Conservation (phyloP, 2,797 vertebrate genomes). For the Fistularia tabacaria region DNA sequence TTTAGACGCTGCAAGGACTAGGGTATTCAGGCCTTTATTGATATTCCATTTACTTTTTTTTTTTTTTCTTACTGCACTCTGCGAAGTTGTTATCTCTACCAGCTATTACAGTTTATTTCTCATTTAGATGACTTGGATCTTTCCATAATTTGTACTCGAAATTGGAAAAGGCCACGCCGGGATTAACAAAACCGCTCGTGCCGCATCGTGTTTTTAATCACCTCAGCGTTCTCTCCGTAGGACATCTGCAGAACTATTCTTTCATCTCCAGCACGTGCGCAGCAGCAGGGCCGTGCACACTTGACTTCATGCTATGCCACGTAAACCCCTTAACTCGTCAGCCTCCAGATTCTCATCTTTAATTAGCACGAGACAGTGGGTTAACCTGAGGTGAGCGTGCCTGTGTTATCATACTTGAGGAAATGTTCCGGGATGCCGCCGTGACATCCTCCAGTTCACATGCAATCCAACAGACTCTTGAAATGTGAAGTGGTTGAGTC, state of each 20-base stretch:
- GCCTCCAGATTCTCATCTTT: slow-evolving; percentile 52
- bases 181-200: no score
- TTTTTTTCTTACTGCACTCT: no score
- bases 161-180: no score
- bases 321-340: slow-evolving; percentile 26
- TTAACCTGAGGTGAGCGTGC: slow-evolving; percentile 37
- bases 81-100: no score
- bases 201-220: no score
- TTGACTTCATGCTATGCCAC: slow-evolving; percentile 15
- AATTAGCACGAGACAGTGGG: slow-evolving; percentile 45
- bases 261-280: not conserved
- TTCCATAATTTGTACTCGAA: no score
- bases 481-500: not conserved
- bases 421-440: slow-evolving; percentile 2
- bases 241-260: not conserved
- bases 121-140: no score
- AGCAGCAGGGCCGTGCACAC: slow-evolving; percentile 1
- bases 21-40: no score
- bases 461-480: slow-evolving; percentile 45
- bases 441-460: slow-evolving; percentile 32
- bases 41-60: no score
- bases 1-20: no score
- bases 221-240: no score
- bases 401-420: slow-evolving; percentile 22
- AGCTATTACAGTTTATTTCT: no score